Base-by-base conservation (phyloP, 2,888 invertebrate species). In the Acanthopleura granulata region DNA sequence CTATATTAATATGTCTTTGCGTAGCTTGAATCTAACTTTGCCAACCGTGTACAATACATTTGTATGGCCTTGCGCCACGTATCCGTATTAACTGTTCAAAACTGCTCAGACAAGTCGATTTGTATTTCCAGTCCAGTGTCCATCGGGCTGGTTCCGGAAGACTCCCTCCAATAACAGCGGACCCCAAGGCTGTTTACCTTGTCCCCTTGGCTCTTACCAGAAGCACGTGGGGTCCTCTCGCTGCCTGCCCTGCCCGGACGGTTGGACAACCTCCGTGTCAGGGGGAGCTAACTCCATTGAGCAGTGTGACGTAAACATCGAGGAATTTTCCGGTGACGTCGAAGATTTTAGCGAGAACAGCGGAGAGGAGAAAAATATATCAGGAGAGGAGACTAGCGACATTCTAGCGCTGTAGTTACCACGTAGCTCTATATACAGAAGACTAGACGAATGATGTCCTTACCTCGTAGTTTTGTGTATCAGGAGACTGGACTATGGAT, bases 251-350 rank as follows among this genome's bases (percentile, higher is more conserved):
- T 57, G 57, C 12, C 57, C 57, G 1, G 22, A n/a, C 57, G 57
- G 57, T 12, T 57, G 57, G 57, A 57, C 57, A 22, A 57, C 57
- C 18, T 57, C 57, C 22, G 57, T 57, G 22, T 57, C 57, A 57
- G 57, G 57, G 57, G 57, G 57, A 57, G 57, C 57, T 57, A 57
- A 57, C 57, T 57, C 57, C 22, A 12, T 57, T 6, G 57, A 57
- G 12, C 6, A n/a, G n/a, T 57, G 57, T 57, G 57, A 57, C 57
- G 22, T 57, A 57, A 57, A 57, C 57, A 57, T 57, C 22, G 57
- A 57, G 22, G 57, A 57, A 22, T 57, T 57, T 22, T 57, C 57
- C 57, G 57, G 57, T 12, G 57, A 57, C 22, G 57, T 57, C n/a
- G 57, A n/a, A 22, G 57, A 57, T 57, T 57, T 57, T 18, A n/a